Percentiles rank a stretch among this genome's conserved stretches.
phyloP scores from a whole-genome alignment of 2,797 vertebrate genomes.

The Coendou prehensilis region DNA sequence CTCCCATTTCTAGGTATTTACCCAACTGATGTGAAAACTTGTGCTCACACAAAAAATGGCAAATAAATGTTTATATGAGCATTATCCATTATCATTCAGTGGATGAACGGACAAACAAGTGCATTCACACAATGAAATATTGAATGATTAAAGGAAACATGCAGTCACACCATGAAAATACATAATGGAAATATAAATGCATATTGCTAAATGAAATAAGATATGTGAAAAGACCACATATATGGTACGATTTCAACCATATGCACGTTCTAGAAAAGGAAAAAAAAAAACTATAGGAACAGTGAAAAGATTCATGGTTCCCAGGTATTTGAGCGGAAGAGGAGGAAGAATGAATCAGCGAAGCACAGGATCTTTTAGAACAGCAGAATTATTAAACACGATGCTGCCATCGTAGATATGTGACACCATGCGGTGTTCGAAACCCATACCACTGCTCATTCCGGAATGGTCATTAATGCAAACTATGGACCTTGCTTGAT shows the following conservation, averaged over 20 bases:
- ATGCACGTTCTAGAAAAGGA: background rate
- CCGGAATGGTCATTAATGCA: background rate
- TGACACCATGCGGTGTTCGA: background rate
- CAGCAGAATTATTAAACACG: background rate
- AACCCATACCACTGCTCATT: background rate
- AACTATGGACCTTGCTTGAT: background rate
- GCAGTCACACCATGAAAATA: background rate
- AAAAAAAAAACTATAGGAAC: background rate
- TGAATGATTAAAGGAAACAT: background rate
- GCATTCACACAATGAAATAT: background rate
- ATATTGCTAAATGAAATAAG: background rate
- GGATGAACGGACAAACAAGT: background rate
- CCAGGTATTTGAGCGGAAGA: background rate
- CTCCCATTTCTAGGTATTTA: background rate
- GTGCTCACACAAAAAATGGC: background rate
- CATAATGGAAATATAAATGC: background rate
- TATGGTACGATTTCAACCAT: background rate
- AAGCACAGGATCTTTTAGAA: background rate
- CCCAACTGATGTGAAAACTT: background rate
- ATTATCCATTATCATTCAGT: background rate
- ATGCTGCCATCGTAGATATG: background rate
- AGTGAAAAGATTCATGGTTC: background rate
- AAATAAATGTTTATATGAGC: background rate
- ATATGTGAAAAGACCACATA: background rate
- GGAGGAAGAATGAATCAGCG: background rate